A percentile compares a stretch with the other conserved stretches of the same genome.
Evolutionary conservation across 2,888 invertebrate species (phyloP).

Genomic region (Minunthozetes semirufus): DNA sequence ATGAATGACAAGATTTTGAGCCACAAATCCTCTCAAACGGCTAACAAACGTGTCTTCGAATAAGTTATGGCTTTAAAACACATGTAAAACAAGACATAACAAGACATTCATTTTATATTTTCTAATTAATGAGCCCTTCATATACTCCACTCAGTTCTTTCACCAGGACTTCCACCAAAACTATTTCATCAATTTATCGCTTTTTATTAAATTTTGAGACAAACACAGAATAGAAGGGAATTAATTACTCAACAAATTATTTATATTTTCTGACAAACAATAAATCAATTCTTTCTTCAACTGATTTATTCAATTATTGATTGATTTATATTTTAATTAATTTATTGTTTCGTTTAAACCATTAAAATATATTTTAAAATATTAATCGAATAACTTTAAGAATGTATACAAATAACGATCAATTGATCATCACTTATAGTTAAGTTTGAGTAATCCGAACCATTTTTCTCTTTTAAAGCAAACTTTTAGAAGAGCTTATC

Average conservation of each 20-base stretch:
- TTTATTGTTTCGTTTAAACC: too few species aligned
- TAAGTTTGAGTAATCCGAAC: too few species aligned
- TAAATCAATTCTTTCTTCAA: too few species aligned
- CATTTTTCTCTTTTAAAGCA: not conserved
- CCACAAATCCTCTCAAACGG: not conserved
- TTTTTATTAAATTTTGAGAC: not conserved
- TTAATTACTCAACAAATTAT: not conserved
- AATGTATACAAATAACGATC: too few species aligned
- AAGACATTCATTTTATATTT: not conserved
- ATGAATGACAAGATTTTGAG: slow-evolving; percentile 16
- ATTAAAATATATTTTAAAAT: too few species aligned
- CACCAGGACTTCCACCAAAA: not conserved
- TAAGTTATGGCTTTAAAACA: slow-evolving; percentile 8
- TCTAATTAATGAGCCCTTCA: slow-evolving; percentile 3
- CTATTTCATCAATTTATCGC: slow-evolving; percentile 1
- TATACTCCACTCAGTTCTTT: not conserved
- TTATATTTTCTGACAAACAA: not conserved
- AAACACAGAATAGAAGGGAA: not conserved
- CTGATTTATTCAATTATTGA: too few species aligned
- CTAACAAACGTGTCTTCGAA: not conserved
- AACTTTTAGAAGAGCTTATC: slow-evolving; percentile 16
- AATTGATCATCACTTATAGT: too few species aligned
- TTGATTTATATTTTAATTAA: too few species aligned
- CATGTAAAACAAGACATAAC: slow-evolving; percentile 20
- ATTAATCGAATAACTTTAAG: too few species aligned